phyloP scores from a whole-genome alignment of 1,140 invertebrate species.

The Halesus radiatus region DNA sequence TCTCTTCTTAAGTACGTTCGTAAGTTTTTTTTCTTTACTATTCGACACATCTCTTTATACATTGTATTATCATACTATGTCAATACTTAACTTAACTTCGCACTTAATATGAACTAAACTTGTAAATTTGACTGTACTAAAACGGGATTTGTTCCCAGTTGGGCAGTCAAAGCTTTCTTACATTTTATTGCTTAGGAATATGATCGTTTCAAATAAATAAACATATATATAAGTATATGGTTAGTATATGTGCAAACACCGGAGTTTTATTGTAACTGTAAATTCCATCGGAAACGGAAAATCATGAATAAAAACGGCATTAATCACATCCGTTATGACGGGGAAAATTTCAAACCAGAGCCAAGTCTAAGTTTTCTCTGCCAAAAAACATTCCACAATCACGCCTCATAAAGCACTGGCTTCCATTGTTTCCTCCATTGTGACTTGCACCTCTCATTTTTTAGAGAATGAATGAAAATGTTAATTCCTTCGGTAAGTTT shows the following conservation, averaged over 20 bases:
- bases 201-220: too few relatives aligned
- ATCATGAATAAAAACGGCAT: constrained; percentile 56
- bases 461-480: constrained; percentile 46
- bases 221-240: too few relatives aligned
- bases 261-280: constrained; percentile 2
- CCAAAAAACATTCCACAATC: constrained; percentile 40
- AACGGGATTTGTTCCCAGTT: too few relatives aligned
- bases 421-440: constrained; percentile 36
- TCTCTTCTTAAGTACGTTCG: too few relatives aligned
- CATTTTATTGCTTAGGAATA: too few relatives aligned
- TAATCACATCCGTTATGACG: constrained; percentile 52
- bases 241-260: background rate
- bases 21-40: too few relatives aligned
- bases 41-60: too few relatives aligned
- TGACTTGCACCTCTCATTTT: constrained; percentile 23
- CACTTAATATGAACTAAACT: too few relatives aligned
- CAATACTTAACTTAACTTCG: too few relatives aligned
- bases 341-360: constrained; percentile 31
- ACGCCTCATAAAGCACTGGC: constrained; percentile 52
- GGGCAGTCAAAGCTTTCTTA: too few relatives aligned
- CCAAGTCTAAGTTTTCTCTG: constrained; percentile 23
- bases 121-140: too few relatives aligned
- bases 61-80: too few relatives aligned
- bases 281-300: constrained; percentile 38
- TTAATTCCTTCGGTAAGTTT: constrained; percentile 38